Base-by-base conservation (phyloP, 2,797 vertebrate species). In the Pempheris klunzingeri region DNA sequence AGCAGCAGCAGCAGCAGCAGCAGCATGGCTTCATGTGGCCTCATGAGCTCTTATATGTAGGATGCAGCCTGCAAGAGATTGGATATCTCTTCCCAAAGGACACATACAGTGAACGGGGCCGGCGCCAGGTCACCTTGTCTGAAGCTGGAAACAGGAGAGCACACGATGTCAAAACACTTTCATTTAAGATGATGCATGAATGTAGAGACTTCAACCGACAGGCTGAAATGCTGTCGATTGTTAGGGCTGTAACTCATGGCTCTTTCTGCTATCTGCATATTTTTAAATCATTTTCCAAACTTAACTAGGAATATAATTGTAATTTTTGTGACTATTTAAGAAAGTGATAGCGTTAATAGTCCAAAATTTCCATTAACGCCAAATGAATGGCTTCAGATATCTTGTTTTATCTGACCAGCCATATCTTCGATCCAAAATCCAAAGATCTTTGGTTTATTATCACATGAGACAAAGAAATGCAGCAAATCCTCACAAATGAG, bases 41-140 rank as follows among this genome's bases (percentile, higher is more conserved):
- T 80, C 61, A 54, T 68, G 58, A 50, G 60, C 20, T 68, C 32
- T 59, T 47, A 61, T 15, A 58, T 60, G 63, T 39, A n/a, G 38
- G 61, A 58, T 81, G 71, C 55, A 67, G 67, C 57, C 46, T 72
- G 60, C 53, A 60, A 68, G 62, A 78, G 30, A 83, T 50, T 47
- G 32, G 62, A 70, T 81, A 44, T 81, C 81, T 26, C 69, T 64
- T 63, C 46, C 52, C 80, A 69, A 76, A 38, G 69, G 61, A 67
- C n/a, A 59, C 61, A 47, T 13, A 34, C 58, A 74, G 47, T 15
- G 24, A 74, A 65, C 75, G 62, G 41, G 5, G 14, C 34, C 62
- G 63, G 49, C 20, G 63, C 53, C n/a, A 38, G 74, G 86, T 89
- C 80, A 86, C 79, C 73, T 87, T 90, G 67, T 57, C 81, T 53